These are phyloP conservation scores for Lanius ludovicianus DNA, from an alignment of 2,113 vertebrate species.

Conservation along the genomic window DNA sequence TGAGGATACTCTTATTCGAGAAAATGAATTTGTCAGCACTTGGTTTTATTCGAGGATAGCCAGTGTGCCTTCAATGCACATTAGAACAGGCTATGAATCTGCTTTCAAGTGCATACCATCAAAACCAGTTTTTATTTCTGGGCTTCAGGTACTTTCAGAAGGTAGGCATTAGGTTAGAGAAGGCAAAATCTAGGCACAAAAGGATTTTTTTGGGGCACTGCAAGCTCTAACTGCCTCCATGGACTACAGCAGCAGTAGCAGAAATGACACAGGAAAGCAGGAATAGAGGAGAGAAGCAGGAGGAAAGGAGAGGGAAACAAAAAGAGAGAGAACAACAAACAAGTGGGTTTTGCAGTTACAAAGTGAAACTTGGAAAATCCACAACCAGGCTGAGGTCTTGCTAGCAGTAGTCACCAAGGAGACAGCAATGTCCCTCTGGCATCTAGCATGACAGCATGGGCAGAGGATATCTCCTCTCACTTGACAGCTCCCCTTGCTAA, in stretches of 20 bases:
- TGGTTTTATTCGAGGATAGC: constrained; percentile 4
- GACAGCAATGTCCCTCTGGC: constrained; percentile 47
- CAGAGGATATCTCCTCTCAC: constrained; percentile 33
- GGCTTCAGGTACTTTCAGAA: not conserved
- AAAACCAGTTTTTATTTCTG: not conserved
- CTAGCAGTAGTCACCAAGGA: constrained; percentile 38
- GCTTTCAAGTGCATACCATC: not conserved
- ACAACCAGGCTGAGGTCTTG: not conserved
- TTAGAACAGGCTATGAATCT: not conserved
- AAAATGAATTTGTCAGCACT: constrained; percentile 47
- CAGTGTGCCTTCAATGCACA: not conserved
- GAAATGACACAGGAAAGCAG: not conserved
- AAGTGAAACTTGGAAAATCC: not conserved
- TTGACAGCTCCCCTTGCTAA: constrained; percentile 61
- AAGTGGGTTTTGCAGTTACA: not conserved
- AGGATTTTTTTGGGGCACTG: not conserved
- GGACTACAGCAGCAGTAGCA: not conserved
- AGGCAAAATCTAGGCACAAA: not conserved
- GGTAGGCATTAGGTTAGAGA: not conserved
- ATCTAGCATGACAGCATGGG: constrained; percentile 27
- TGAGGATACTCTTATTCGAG: not conserved
- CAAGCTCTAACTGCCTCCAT: not conserved
- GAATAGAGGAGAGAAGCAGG: not conserved
- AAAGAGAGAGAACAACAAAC: not conserved
- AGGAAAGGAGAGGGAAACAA: not conserved